Evolutionary conservation across 2,888 invertebrate genomes (phyloP).

Genomic region (Helleia helle): DNA sequence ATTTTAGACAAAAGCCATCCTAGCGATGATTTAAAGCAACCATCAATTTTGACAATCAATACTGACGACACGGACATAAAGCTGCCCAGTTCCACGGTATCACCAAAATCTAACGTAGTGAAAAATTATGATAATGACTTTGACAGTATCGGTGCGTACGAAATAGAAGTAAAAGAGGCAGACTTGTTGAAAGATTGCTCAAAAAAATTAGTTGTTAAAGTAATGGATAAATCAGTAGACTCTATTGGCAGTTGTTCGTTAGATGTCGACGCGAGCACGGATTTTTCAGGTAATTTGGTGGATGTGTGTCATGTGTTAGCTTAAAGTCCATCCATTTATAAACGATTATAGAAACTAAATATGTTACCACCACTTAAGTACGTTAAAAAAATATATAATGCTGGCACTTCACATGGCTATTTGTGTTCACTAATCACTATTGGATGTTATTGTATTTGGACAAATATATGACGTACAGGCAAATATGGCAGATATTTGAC

Average conservation of each 20-base stretch:
- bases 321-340: conserved; percentile 11
- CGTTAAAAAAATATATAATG: too few relatives aligned
- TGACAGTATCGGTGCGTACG: conserved; percentile 61
- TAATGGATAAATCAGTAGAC: conserved; percentile 85
- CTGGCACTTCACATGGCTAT: too few relatives aligned
- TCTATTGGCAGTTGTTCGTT: conserved; percentile 91
- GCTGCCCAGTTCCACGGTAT: conserved; percentile 59
- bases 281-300: conserved; percentile 78
- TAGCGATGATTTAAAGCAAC: conserved; percentile 36
- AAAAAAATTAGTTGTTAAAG: conserved; percentile 62
- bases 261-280: conserved; percentile 85
- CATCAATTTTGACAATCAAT: conserved; percentile 55
- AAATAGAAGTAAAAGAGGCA: conserved; percentile 60
- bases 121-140: conserved; percentile 39
- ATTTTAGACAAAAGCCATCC: conserved; percentile 55
- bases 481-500: too few relatives aligned
- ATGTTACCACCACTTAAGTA: too few relatives aligned
- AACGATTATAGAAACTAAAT: too few relatives aligned
- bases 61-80: conserved; percentile 64
- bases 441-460: too few relatives aligned
- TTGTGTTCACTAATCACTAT: too few relatives aligned
- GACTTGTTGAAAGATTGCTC: conserved; percentile 48
- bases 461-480: too few relatives aligned
- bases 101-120: conserved; percentile 47
- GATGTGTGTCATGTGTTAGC: conserved; percentile 27